Percentiles rank a stretch among this genome's conserved stretches.
These are phyloP conservation scores for Chionoecetes opilio DNA, from an alignment of 1,140 invertebrate genomes.

Conservation along the genomic window DNA sequence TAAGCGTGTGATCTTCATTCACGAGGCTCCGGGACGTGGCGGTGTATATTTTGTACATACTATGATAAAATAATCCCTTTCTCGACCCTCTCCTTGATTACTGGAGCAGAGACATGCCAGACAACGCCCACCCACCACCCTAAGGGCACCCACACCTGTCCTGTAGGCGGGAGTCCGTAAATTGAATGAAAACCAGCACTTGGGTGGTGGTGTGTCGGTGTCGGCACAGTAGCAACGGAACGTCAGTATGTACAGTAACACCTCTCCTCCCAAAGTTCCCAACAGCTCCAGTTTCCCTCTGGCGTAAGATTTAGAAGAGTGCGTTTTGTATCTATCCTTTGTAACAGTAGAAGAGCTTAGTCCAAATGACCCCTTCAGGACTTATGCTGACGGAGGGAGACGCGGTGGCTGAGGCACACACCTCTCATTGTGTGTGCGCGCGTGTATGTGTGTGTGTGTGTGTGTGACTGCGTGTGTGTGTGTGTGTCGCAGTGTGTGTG, in stretches of 20 bases:
- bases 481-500: neutral
- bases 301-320: slow-evolving; percentile 35
- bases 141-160: neutral
- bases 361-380: neutral
- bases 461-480: slow-evolving; percentile 16
- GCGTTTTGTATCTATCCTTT: slow-evolving; percentile 74
- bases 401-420: neutral
- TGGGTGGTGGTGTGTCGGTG: neutral
- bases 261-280: neutral
- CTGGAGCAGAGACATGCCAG: neutral
- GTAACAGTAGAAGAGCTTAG: slow-evolving; percentile 66
- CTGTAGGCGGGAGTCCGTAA: neutral
- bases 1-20: neutral
- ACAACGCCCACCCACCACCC: neutral
- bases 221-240: neutral
- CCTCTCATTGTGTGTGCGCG: neutral
- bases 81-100: neutral
- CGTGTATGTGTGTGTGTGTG: neutral
- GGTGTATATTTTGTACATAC: slow-evolving; percentile 56
- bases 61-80: neutral
- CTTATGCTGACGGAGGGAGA: neutral
- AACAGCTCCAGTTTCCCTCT: neutral
- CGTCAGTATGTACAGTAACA: neutral
- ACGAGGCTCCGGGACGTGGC: slow-evolving; percentile 44
- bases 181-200: neutral